Conservation (phyloP, 2,888 invertebrate species). For the Amphipyra berbera region DNA sequence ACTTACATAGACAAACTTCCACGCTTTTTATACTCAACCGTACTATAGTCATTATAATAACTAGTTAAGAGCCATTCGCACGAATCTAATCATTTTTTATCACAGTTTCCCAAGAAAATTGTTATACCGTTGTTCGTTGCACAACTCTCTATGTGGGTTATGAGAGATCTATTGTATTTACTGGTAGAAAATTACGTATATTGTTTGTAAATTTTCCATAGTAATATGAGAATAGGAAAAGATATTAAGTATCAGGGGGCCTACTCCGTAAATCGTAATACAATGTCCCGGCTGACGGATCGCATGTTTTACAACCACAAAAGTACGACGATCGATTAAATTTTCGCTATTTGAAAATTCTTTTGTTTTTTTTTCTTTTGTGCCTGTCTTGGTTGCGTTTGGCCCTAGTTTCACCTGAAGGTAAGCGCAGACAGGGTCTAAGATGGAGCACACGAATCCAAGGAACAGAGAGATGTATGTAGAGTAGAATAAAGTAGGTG, state of each 20-base stretch:
- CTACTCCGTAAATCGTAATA: no score
- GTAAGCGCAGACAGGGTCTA: no score
- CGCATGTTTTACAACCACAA: no score
- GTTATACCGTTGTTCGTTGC: conserved; percentile 40
- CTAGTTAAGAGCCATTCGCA: conserved; percentile 49
- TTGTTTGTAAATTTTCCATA: conserved; percentile 32
- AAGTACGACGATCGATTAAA: no score
- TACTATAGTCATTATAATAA: conserved; percentile 40
- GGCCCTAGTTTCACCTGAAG: no score
- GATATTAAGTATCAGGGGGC: not conserved
- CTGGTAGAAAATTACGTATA: conserved; percentile 35
- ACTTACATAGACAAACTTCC: conserved; percentile 12
- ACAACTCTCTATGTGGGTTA: conserved; percentile 45
- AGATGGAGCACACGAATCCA: no score
- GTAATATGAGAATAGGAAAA: not conserved
- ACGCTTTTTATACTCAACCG: conserved; percentile 26
- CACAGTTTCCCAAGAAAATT: conserved; percentile 55
- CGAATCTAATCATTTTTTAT: conserved; percentile 60
- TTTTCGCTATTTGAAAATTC: no score
- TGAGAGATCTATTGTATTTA: conserved; percentile 45
- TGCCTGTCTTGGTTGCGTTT: no score
- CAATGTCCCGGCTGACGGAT: no score
- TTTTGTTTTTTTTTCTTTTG: no score
- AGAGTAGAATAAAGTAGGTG: no score
- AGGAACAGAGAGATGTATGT: no score